Percentiles rank a stretch among this genome's conserved stretches.
These are phyloP conservation scores for Mimumesa dahlbomi DNA, from an alignment of 2,888 invertebrate genomes.

Conservation along the genomic window DNA sequence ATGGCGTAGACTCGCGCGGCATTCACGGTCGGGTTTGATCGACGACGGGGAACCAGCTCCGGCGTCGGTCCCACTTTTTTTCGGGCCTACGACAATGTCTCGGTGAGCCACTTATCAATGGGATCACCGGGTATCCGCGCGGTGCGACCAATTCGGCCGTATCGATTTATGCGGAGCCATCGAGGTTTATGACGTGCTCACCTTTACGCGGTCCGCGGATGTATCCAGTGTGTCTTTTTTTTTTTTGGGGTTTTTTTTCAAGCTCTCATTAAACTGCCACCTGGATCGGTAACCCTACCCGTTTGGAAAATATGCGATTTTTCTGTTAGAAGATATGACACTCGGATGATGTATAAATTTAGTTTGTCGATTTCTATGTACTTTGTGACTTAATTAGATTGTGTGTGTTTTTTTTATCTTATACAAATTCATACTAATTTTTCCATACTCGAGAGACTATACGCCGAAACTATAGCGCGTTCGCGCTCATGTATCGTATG, in stretches of 20 bases:
- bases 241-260: background rate
- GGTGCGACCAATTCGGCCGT: constrained; percentile 70
- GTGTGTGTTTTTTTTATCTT: no score
- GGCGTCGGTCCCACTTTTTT: constrained; percentile 56
- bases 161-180: constrained; percentile 48
- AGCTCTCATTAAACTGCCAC: constrained; percentile 18
- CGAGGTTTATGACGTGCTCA: constrained; percentile 33
- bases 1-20: constrained; percentile 67
- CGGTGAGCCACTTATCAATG: constrained; percentile 77
- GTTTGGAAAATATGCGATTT: no score
- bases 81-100: constrained; percentile 73
- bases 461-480: constrained; percentile 69
- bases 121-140: constrained; percentile 74
- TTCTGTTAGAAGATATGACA: no score
- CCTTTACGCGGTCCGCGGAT: background rate
- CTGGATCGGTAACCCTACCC: constrained; percentile 7
- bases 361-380: no score
- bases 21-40: constrained; percentile 7
- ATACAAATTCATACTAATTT: no score
- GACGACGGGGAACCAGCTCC: constrained; percentile 9
- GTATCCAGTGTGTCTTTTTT: background rate
- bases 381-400: no score
- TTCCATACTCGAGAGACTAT: no score
- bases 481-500: constrained; percentile 47
- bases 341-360: no score